These are phyloP conservation scores for Crioceris asparagi DNA, from an alignment of 2,888 invertebrate species.

Conservation along the genomic window DNA sequence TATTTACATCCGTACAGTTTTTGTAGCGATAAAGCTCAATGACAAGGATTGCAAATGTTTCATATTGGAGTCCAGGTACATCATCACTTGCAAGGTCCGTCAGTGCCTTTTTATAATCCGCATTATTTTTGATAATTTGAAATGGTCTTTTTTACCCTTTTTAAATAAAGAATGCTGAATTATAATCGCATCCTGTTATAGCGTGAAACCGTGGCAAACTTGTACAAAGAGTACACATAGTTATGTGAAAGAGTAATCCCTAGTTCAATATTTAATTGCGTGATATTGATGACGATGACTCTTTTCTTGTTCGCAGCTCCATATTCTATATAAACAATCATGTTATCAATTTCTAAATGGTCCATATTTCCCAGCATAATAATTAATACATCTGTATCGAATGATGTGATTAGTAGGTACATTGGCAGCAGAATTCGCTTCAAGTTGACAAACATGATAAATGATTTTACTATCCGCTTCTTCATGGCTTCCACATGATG, in stretches of 20 bases:
- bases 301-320: conserved; percentile 7
- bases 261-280: conserved; percentile 13
- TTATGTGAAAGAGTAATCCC: conserved; percentile 13
- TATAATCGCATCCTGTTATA: too few species aligned
- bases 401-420: conserved; percentile 10
- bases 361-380: conserved; percentile 4
- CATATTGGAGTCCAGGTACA: too few species aligned
- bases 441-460: conserved; percentile 10
- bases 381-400: conserved; percentile 4
- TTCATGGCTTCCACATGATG: too few species aligned
- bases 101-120: too few species aligned
- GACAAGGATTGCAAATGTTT: too few species aligned
- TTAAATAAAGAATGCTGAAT: conserved; percentile 8
- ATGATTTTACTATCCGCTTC: conserved; percentile 14
- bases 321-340: conserved; percentile 7
- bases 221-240: too few species aligned
- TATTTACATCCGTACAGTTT: too few species aligned
- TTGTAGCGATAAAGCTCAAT: too few species aligned
- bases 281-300: conserved; percentile 14
- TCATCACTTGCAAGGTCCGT: too few species aligned
- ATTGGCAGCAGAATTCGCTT: conserved; percentile 7
- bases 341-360: conserved; percentile 3
- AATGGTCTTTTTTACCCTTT: conserved; percentile 6
- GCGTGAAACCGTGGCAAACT: conserved; percentile 19
- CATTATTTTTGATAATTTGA: too few species aligned